These are phyloP conservation scores for Sialis fuliginosa DNA, from an alignment of 2,888 invertebrate species.

Conservation along the genomic window DNA sequence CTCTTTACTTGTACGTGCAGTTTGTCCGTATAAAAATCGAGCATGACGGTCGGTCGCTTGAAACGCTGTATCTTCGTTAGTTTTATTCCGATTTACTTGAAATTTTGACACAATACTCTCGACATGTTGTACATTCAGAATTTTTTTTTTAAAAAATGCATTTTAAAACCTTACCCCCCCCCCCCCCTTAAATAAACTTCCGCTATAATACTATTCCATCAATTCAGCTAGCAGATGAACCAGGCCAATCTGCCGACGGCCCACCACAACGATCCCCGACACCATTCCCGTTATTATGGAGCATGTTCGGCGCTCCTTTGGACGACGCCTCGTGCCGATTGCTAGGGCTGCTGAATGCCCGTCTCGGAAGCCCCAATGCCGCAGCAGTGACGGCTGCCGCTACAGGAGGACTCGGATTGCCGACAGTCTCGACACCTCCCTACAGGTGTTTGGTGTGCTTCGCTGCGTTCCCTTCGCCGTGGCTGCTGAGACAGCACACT, in stretches of 20 bases:
- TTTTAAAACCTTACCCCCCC: too few relatives aligned
- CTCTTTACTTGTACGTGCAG: too few relatives aligned
- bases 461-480: slow-evolving; percentile 73
- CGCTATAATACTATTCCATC: too few relatives aligned
- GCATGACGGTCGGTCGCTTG: too few relatives aligned
- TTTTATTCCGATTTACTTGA: too few relatives aligned
- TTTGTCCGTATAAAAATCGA: too few relatives aligned
- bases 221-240: too few relatives aligned
- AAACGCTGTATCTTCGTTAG: too few relatives aligned
- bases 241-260: slow-evolving; percentile 8
- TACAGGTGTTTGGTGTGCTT: slow-evolving; percentile 64
- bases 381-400: slow-evolving; percentile 24
- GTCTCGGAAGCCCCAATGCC: slow-evolving; percentile 20
- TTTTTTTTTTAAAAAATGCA: too few relatives aligned
- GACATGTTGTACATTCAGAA: too few relatives aligned
- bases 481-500: slow-evolving; percentile 73
- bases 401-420: slow-evolving; percentile 29
- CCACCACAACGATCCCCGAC: slow-evolving; percentile 30
- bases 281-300: slow-evolving; percentile 35
- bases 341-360: slow-evolving; percentile 32
- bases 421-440: slow-evolving; percentile 18
- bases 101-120: too few relatives aligned
- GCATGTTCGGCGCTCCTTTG: slow-evolving; percentile 26
- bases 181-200: too few relatives aligned
- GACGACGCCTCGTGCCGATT: slow-evolving; percentile 33